Base-by-base conservation (phyloP, 2,888 invertebrate genomes). In the Tinea trinotella region DNA sequence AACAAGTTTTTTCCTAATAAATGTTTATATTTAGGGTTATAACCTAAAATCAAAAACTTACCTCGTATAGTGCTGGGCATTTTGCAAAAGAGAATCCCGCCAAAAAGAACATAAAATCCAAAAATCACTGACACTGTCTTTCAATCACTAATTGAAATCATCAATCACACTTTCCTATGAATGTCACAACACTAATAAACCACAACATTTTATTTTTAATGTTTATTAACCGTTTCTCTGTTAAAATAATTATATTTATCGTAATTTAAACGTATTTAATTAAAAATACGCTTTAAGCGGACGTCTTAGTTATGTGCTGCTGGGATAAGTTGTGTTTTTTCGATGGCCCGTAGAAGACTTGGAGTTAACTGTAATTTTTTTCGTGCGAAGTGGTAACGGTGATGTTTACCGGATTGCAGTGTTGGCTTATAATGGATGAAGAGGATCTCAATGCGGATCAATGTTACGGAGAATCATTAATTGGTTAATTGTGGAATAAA, bases 21-120 rank as follows among this genome's bases (percentile, higher is more conserved):
- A n/a, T n/a, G n/a, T n/a, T 22, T 22, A 22, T 22, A 22, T 22
- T 22, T 22, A 22, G 22, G 3, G 22, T 5, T 22, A 22, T 5
- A 5, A 30, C 7, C 7, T 7, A 30, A 4, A 30, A 30, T 10
- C 7, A 57, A 56, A 55, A 55, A 71, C 79, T 74, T 61, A 86
- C 87, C 86, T 86, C 86, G 62, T 65, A 86, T 86, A 60, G 87
- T 86, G 64, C 87, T 87, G 58, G 87, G 87, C 87, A 86, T 87
- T 73, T 78, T 85, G 76, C 61, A 55, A 58, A 61, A 68, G 66
- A 53, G 7, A 50, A 20, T 19, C 18, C 17, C 30, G 6, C 12
- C 30, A 15, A 24, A 46, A 6, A 54, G 34, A 3, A 48, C 24
- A 30, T 48, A 9, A n/a, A 46, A 44, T 20, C 15, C 20, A 40